Evolutionary conservation across 2,113 vertebrate species (phyloP).

Genomic region (Xenopus laevis): DNA sequence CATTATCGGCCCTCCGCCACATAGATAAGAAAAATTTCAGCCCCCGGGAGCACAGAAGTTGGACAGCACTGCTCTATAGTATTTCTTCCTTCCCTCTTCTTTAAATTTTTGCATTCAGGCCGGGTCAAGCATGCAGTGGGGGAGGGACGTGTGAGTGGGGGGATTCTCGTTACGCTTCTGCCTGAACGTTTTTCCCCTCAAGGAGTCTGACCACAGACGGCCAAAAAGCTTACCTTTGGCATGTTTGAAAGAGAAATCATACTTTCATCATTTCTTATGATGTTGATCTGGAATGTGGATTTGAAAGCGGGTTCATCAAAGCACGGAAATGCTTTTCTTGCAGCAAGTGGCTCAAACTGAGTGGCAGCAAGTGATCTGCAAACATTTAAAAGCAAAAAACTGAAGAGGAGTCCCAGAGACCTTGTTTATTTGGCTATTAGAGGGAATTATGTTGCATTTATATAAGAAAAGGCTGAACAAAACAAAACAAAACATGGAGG

Average conservation of each 20-base stretch:
- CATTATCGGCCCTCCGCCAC: too few species aligned
- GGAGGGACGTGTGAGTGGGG: too few species aligned
- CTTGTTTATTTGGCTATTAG: too few species aligned
- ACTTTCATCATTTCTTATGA: constrained; percentile 68
- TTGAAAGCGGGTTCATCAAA: constrained; percentile 95
- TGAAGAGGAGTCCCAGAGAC: background rate
- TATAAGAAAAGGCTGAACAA: constrained; percentile 15
- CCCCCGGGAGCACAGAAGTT: too few species aligned
- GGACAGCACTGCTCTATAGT: too few species aligned
- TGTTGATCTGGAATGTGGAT: constrained; percentile 83
- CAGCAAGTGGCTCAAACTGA: constrained; percentile 90
- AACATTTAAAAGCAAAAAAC: constrained; percentile 1
- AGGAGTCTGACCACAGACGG: too few species aligned
- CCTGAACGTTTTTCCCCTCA: background rate
- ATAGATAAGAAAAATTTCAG: too few species aligned
- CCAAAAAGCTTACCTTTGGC: constrained; percentile 75
- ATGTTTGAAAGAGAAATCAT: constrained; percentile 88
- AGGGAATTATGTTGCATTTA: background rate
- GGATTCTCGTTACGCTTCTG: too few species aligned
- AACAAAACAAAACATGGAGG: background rate
- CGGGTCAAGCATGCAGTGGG: too few species aligned
- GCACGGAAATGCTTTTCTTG: constrained; percentile 91
- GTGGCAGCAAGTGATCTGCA: constrained; percentile 86
- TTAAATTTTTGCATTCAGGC: too few species aligned
- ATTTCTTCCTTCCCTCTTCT: too few species aligned